Evolutionary conservation across 2,888 invertebrate genomes (phyloP), one percentile per base, ranked within the genome.

Genomic region (Horisme vitalbata): DNA sequence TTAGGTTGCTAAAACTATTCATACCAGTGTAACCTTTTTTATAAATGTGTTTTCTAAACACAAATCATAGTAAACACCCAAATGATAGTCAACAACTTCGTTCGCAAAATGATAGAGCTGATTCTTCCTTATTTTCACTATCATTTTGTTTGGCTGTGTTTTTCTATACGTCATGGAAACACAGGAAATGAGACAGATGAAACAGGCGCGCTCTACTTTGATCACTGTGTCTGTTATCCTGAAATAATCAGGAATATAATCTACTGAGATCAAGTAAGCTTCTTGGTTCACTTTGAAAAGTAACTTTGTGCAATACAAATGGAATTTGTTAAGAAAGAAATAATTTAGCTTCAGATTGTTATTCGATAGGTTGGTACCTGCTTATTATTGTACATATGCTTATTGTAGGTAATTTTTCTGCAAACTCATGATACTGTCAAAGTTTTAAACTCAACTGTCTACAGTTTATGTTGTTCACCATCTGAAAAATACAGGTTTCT

Each of bases 161-260:
- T 39, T 44, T 37, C 37, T 41, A 31, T 26, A 26, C 13, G 12
- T 14, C 15, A 37, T 39, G 44, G 44, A 44, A 49, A 30, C 21
- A 44, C 32, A 41, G 52, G 50, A 55, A 55, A 55, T 47, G 52
- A 50, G 41, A 49, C 39, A 38, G 47, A 57, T 54, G 46, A 36
- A 49, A 47, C 49, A 45, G 45, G 37, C 41, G 36, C 37, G 27
- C 28, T 37, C 34, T 34, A 35, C 54, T 52, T 55, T 55, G 52
- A 57, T 57, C 47, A 52, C 32, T 39, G 32, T 28, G 15, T 3
- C 33, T 41, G 27, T 48, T 44, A 21, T 48, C 39, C 26, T 45
- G 31, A 41, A 44, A 41, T 35, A 49, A 49, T 44, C 49, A 44
- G 10, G 39, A 39, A 38, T 39, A 39, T 49, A 49, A 49, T 45